Conservation (phyloP, 2,888 invertebrate genomes). For the Dyspetes luteomarginatus region DNA sequence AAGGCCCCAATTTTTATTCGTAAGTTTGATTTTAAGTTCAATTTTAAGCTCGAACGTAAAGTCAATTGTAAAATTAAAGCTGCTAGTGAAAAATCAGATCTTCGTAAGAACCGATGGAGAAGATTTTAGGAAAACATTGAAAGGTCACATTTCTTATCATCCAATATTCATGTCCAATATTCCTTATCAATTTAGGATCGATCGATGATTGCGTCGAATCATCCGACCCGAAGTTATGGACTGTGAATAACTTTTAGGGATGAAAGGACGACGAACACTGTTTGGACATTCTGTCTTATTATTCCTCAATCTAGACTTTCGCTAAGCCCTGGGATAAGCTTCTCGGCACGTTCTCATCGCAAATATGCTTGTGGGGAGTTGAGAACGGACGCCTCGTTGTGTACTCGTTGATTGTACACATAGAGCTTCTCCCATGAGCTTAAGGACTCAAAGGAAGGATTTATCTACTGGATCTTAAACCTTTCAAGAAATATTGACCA, state of each 20-base stretch:
- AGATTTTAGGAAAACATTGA: not conserved
- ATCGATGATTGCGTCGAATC: no score
- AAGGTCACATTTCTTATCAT: not conserved
- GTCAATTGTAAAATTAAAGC: no score
- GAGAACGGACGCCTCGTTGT: constrained; percentile 8
- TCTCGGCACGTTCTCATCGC: constrained; percentile 75
- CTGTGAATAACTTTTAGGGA: constrained; percentile 16
- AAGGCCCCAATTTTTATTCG: not conserved
- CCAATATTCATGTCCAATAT: not conserved
- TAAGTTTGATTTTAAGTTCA: not conserved
- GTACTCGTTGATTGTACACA: constrained; percentile 10
- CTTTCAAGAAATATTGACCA: constrained; percentile 22
- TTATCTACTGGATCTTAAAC: constrained; percentile 39
- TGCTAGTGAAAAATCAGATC: no score
- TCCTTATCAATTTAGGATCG: constrained; percentile 8
- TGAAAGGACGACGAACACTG: constrained; percentile 43
- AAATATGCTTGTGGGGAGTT: constrained; percentile 70
- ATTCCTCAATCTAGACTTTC: constrained; percentile 76
- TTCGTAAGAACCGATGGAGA: no score
- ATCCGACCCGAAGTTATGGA: not conserved
- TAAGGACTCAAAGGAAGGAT: constrained; percentile 18
- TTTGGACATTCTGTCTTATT: constrained; percentile 67
- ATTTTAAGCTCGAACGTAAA: no score
- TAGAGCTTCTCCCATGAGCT: constrained; percentile 6
- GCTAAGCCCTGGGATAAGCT: constrained; percentile 73